phyloP scores from a whole-genome alignment of 2,888 invertebrate species.

The Lasioglossum malachurum region DNA sequence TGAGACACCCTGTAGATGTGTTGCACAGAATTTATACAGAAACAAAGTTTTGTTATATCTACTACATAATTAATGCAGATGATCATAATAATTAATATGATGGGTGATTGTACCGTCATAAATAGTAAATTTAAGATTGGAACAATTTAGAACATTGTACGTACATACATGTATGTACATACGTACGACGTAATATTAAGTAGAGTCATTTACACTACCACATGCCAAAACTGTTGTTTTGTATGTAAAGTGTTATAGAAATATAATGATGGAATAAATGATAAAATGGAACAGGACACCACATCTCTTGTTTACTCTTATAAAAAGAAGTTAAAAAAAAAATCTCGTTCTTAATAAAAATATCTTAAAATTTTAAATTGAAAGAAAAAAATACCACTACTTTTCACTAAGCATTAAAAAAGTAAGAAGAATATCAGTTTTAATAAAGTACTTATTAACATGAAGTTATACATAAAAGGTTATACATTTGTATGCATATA shows the following conservation, averaged over 20 bases:
- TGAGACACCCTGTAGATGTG: no score
- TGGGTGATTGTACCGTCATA: not conserved
- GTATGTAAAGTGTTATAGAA: not conserved
- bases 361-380: not conserved
- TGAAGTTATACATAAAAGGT: slow-evolving; percentile 65
- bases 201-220: slow-evolving; percentile 32
- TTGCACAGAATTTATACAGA: slow-evolving; percentile 26
- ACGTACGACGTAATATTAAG: not conserved
- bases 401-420: slow-evolving; percentile 24
- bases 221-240: slow-evolving; percentile 10
- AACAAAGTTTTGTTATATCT: slow-evolving; percentile 20
- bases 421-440: slow-evolving; percentile 47
- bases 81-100: slow-evolving; percentile 20
- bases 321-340: slow-evolving; percentile 24
- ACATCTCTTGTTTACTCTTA: slow-evolving; percentile 10
- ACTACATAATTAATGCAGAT: not conserved
- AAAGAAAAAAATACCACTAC: not conserved
- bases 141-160: not conserved
- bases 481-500: slow-evolving; percentile 69
- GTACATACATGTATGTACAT: not conserved
- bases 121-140: slow-evolving; percentile 4
- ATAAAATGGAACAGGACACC: not conserved
- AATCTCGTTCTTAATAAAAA: not conserved
- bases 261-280: not conserved
- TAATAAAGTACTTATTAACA: slow-evolving; percentile 60